Percentiles rank a stretch among this genome's conserved stretches.
Conservation (phyloP, 2,113 vertebrate genomes). For the human region GRCh38 chr6:105776001-105776500, state of each 20-base stretch:
- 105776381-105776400: not conserved
- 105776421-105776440: not conserved
- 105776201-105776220: not conserved
- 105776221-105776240: not conserved
- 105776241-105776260: slow-evolving; percentile 1
- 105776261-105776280: not conserved
- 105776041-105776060: not conserved
- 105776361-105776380: not conserved
- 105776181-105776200: not conserved
- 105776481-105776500: not conserved
- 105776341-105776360: not conserved
- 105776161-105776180: not conserved
- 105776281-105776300: not conserved
- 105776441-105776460: not conserved
- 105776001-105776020: not conserved
- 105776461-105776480: not conserved
- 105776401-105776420: slow-evolving; percentile 28
- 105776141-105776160: not conserved
- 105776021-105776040: not conserved
- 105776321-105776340: not conserved
- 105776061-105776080: not conserved
- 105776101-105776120: not conserved
- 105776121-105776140: not conserved
- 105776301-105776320: not conserved
- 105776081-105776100: not conserved